These are phyloP conservation scores for Petrophora chlorosata DNA, from an alignment of 2,888 invertebrate species.

Conservation along the genomic window DNA sequence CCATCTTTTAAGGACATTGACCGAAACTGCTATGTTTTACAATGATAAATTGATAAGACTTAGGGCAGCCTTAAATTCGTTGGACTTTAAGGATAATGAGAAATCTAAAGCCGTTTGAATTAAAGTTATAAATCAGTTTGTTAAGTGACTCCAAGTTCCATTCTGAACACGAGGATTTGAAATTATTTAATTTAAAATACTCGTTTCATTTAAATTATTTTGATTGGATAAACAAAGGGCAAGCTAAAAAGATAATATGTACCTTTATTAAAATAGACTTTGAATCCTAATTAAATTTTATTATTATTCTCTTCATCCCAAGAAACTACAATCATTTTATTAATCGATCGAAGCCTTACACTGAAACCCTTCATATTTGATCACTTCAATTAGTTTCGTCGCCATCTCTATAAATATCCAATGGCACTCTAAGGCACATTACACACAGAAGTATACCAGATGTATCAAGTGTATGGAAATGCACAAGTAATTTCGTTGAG, in stretches of 20 bases:
- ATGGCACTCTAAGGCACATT: constrained; percentile 1
- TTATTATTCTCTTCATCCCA: too few relatives aligned
- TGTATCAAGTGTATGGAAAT: constrained; percentile 43
- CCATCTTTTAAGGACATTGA: too few relatives aligned
- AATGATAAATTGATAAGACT: constrained; percentile 24
- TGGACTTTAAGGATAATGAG: constrained; percentile 1
- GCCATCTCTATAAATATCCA: constrained; percentile 14
- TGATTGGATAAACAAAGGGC: too few relatives aligned
- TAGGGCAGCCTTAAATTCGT: not conserved
- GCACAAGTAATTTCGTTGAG: constrained; percentile 63
- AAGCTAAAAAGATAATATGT: too few relatives aligned
- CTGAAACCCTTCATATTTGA: constrained; percentile 52
- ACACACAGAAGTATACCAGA: too few relatives aligned
- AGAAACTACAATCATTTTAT: not conserved
- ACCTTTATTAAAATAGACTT: too few relatives aligned
- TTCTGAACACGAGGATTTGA: too few relatives aligned
- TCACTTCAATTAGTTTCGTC: constrained; percentile 60
- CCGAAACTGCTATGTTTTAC: constrained; percentile 27
- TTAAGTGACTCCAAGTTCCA: not conserved
- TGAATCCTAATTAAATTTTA: too few relatives aligned
- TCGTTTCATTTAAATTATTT: too few relatives aligned
- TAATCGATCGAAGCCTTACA: constrained; percentile 2
- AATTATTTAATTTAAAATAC: too few relatives aligned
- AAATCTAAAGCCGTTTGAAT: constrained; percentile 7
- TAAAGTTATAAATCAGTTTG: constrained; percentile 12